A percentile compares a stretch with the other conserved stretches of the same genome.
These are phyloP conservation scores for Pogonognathellus flavescens DNA, from an alignment of 1,140 invertebrate genomes.

Conservation along the genomic window DNA sequence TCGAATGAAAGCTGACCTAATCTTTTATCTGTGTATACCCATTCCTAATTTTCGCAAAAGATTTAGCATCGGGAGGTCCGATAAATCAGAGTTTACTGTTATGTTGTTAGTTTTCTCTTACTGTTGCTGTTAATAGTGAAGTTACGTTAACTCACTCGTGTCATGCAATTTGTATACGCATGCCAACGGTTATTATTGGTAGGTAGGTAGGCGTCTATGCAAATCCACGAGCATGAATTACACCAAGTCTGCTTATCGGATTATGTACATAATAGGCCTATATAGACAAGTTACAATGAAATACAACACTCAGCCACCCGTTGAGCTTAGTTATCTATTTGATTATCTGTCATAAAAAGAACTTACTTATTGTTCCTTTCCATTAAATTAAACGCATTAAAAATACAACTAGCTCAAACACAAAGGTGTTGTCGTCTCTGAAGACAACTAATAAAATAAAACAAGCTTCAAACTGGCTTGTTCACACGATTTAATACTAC, in stretches of 20 bases:
- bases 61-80: constrained; percentile 9
- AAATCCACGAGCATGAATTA: background rate
- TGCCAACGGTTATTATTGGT: background rate
- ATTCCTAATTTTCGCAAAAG: constrained; percentile 25
- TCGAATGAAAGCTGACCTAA: constrained; percentile 20
- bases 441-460: constrained; percentile 24
- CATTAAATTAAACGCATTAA: constrained; percentile 10
- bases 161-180: background rate
- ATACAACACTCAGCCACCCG: constrained; percentile 3
- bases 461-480: constrained; percentile 38
- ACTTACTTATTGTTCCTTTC: constrained; percentile 35
- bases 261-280: background rate
- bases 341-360: constrained; percentile 47
- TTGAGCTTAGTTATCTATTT: constrained; percentile 42
- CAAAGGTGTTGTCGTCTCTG: constrained; percentile 43
- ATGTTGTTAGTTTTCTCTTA: constrained; percentile 22
- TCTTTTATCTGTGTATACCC: background rate
- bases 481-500: constrained; percentile 31
- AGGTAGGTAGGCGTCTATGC: background rate
- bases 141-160: background rate
- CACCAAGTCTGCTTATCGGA: background rate
- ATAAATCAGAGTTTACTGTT: constrained; percentile 36
- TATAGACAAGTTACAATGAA: background rate
- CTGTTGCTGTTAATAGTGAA: background rate
- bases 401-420: background rate